Conservation (phyloP, 2,113 vertebrate species). For the Agapornis roseicollis region DNA sequence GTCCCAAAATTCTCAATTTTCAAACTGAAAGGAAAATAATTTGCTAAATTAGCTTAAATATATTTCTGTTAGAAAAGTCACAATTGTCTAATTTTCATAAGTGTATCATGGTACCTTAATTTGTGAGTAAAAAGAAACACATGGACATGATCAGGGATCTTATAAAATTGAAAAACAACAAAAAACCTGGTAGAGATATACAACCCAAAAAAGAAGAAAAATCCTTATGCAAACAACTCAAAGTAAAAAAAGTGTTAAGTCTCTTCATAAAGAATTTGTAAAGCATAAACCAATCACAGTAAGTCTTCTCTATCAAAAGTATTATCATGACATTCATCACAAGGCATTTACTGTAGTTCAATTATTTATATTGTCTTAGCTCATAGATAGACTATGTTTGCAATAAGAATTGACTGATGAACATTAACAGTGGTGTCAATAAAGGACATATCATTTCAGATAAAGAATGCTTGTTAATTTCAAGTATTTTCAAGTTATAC, state of each 20-base stretch:
- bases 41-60: not conserved
- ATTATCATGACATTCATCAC: not conserved
- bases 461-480: not conserved
- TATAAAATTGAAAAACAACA: not conserved
- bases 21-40: not conserved
- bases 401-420: not conserved
- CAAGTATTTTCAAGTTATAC: not conserved
- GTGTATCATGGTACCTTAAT: not conserved
- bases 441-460: not conserved
- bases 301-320: not conserved
- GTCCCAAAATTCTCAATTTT: not conserved
- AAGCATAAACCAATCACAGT: not conserved
- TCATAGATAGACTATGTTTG: not conserved
- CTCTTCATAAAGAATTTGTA: not conserved
- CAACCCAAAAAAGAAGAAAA: not conserved
- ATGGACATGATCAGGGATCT: not conserved
- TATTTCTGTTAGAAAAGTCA: not conserved
- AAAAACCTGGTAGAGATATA: not conserved
- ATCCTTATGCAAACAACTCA: not conserved
- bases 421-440: not conserved
- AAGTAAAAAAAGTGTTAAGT: not conserved
- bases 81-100: not conserved
- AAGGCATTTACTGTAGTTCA: not conserved
- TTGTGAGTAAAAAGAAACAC: not conserved
- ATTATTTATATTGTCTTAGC: not conserved